Percentiles rank a stretch among this genome's conserved stretches.
Evolutionary conservation across 2,113 vertebrate genomes (phyloP).

Genomic region (Rhodinocichla rosea): DNA sequence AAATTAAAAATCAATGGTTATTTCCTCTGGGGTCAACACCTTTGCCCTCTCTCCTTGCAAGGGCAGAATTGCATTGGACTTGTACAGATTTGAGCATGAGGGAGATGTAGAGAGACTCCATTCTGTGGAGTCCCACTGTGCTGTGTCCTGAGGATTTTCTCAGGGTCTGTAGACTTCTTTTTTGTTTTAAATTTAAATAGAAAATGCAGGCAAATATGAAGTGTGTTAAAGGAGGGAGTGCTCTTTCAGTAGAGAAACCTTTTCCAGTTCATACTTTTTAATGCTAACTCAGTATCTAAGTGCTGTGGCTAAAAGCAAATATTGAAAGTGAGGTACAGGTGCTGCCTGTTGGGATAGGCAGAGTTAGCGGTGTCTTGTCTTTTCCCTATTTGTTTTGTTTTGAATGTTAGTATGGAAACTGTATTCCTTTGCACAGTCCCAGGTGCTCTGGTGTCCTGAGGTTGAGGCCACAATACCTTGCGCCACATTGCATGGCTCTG

Average conservation of each 20-base stretch:
- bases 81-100: not conserved
- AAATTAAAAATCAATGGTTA: not conserved
- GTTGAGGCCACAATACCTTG: not conserved
- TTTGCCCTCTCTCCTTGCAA: not conserved
- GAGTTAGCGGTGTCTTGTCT: not conserved
- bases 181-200: not conserved
- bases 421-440: not conserved
- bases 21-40: not conserved
- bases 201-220: not conserved
- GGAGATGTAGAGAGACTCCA: not conserved
- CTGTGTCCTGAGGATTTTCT: not conserved
- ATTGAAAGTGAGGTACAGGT: not conserved
- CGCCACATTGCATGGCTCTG: rapidly evolving
- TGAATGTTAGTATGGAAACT: not conserved
- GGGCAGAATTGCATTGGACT: not conserved
- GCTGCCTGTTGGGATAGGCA: not conserved
- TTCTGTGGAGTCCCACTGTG: not conserved
- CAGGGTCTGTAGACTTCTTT: not conserved
- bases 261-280: not conserved
- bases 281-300: not conserved
- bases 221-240: not conserved
- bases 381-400: not conserved
- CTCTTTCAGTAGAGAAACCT: not conserved
- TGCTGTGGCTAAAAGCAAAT: not conserved
- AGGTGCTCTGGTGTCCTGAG: not conserved